Evolutionary conservation across 2,888 invertebrate genomes (phyloP).

Genomic region (Hirtodrosophila cameraria): DNA sequence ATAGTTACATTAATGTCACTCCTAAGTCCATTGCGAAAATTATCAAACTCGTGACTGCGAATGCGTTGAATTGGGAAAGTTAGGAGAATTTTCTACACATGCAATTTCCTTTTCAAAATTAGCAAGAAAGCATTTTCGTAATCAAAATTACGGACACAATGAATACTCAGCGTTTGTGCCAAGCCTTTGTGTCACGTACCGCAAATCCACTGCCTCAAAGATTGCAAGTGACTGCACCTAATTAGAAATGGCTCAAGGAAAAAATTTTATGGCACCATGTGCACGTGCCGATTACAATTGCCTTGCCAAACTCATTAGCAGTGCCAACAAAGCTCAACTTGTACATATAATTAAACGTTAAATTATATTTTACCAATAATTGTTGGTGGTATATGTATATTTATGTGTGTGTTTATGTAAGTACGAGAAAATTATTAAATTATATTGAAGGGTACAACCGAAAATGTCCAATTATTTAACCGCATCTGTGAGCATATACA

Average conservation of each 20-base stretch:
- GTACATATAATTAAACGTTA: background rate
- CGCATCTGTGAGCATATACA: no score
- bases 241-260: slow-evolving; percentile 56
- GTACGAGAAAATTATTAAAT: slow-evolving; percentile 3
- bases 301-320: slow-evolving; percentile 53
- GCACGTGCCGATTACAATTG: slow-evolving; percentile 59
- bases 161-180: slow-evolving; percentile 29
- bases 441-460: slow-evolving; percentile 22
- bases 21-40: background rate
- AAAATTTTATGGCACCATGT: slow-evolving; percentile 62
- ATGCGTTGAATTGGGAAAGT: background rate
- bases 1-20: no score
- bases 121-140: slow-evolving; percentile 36
- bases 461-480: slow-evolving; percentile 28
- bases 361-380: slow-evolving; percentile 24
- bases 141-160: slow-evolving; percentile 38
- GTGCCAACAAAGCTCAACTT: background rate
- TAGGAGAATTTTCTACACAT: slow-evolving; percentile 12
- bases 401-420: no score
- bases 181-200: slow-evolving; percentile 59
- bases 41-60: background rate
- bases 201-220: slow-evolving; percentile 50
- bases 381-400: background rate
- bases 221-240: slow-evolving; percentile 68
- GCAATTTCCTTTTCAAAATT: slow-evolving; percentile 41